Evolutionary conservation across 2,113 vertebrate genomes (phyloP).

Genomic region (Malurus cyaneus): DNA sequence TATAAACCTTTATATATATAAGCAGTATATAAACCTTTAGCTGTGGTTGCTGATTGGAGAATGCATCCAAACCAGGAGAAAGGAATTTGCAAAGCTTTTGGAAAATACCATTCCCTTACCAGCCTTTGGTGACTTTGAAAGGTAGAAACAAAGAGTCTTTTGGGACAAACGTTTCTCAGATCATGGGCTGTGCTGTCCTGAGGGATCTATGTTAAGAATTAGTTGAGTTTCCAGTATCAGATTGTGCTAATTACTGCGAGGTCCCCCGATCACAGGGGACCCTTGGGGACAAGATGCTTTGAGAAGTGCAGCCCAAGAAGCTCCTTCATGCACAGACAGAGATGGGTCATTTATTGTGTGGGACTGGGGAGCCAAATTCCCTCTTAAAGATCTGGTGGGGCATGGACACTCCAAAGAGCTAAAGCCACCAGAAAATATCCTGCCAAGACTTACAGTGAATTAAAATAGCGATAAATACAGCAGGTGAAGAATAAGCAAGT

Average conservation of each 20-base stretch:
- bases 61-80: neutral
- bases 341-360: rapidly evolving
- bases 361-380: neutral
- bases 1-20: neutral
- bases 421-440: neutral
- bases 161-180: rapidly evolving
- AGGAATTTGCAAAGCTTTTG: neutral
- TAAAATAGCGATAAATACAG: neutral
- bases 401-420: rapidly evolving
- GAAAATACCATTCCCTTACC: neutral
- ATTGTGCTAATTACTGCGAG: neutral
- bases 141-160: neutral
- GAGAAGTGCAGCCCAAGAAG: neutral
- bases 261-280: neutral
- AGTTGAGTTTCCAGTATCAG: neutral
- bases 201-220: neutral
- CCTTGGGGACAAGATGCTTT: neutral
- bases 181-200: neutral
- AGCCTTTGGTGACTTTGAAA: neutral
- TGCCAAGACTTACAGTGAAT: neutral
- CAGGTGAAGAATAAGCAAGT: neutral
- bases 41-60: neutral
- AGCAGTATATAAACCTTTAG: neutral
- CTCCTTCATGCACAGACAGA: rapidly evolving
- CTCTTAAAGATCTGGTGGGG: neutral